These are phyloP conservation scores for Coelinius sp. DNA, from an alignment of 2,888 invertebrate genomes.

Conservation along the genomic window DNA sequence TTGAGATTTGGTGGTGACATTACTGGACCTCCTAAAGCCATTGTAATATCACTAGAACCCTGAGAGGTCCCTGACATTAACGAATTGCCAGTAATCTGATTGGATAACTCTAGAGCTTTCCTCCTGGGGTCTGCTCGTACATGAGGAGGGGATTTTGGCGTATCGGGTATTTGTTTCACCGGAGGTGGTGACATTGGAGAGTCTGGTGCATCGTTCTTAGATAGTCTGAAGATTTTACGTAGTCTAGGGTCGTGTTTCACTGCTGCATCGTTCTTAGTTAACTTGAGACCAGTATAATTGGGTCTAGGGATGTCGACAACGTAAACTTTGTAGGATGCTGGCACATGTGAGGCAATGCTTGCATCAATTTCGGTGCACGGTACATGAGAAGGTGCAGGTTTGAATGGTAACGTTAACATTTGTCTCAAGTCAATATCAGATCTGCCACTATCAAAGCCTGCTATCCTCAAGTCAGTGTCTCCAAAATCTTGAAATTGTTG, in stretches of 20 bases:
- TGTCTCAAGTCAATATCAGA: slow-evolving; percentile 83
- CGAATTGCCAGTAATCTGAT: slow-evolving; percentile 37
- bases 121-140: slow-evolving; percentile 65
- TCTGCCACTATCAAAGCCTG: slow-evolving; percentile 59
- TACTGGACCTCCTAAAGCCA: neutral
- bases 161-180: slow-evolving; percentile 67
- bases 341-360: slow-evolving; percentile 83
- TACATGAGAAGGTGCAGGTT: slow-evolving; percentile 84
- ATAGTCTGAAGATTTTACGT: slow-evolving; percentile 81
- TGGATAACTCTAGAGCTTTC: slow-evolving; percentile 62
- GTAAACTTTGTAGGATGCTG: slow-evolving; percentile 78
- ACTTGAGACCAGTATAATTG: slow-evolving; percentile 82
- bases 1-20: neutral
- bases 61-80: neutral
- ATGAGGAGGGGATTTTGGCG: slow-evolving; percentile 68
- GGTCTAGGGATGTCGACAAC: slow-evolving; percentile 80
- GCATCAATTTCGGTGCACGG: slow-evolving; percentile 91
- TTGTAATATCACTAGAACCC: neutral
- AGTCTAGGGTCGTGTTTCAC: slow-evolving; percentile 83
- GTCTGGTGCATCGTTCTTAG: slow-evolving; percentile 74
- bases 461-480: slow-evolving; percentile 78
- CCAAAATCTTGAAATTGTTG: slow-evolving; percentile 73
- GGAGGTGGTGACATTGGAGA: slow-evolving; percentile 75
- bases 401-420: slow-evolving; percentile 80
- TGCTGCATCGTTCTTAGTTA: slow-evolving; percentile 80